Evolutionary conservation across 2,113 vertebrate species (phyloP).

Genomic region (Murina feae): DNA sequence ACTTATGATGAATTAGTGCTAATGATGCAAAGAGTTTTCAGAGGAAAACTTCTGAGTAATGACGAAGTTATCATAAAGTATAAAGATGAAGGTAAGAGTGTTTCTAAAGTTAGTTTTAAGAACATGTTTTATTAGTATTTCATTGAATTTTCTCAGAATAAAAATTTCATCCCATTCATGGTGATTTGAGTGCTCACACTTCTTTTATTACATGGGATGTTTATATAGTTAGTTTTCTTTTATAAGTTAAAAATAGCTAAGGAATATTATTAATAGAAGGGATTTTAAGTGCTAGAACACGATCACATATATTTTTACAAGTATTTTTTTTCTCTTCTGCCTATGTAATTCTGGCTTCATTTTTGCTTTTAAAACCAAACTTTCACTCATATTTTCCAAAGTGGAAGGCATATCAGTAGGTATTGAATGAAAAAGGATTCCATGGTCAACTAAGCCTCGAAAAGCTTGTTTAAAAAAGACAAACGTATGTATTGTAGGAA

Average conservation of each 20-base stretch:
- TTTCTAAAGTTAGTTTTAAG: background rate
- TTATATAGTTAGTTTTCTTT: background rate
- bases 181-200: background rate
- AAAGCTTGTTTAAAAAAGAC: slow-evolving; percentile 20
- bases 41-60: slow-evolving; percentile 96
- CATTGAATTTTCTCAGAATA: background rate
- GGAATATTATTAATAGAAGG: slow-evolving; percentile 8
- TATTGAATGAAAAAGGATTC: slow-evolving; percentile 22
- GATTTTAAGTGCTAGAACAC: background rate
- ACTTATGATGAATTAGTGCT: slow-evolving; percentile 98
- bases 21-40: slow-evolving; percentile 99
- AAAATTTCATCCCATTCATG: background rate
- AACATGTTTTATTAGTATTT: background rate
- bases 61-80: slow-evolving; percentile 99
- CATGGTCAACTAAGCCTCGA: background rate
- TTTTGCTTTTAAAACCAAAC: slow-evolving; percentile 36
- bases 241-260: slow-evolving; percentile 25
- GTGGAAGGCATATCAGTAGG: background rate
- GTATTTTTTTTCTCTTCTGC: background rate
- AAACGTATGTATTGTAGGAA: background rate
- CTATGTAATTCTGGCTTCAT: background rate
- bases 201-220: background rate
- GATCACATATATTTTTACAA: slow-evolving; percentile 6
- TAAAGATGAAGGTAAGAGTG: slow-evolving; percentile 94
- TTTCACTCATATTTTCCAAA: background rate